A percentile compares a stretch with the other conserved stretches of the same genome.
These are phyloP conservation scores for Danio albolineatus DNA, from an alignment of 2,797 vertebrate species.

Conservation along the genomic window DNA sequence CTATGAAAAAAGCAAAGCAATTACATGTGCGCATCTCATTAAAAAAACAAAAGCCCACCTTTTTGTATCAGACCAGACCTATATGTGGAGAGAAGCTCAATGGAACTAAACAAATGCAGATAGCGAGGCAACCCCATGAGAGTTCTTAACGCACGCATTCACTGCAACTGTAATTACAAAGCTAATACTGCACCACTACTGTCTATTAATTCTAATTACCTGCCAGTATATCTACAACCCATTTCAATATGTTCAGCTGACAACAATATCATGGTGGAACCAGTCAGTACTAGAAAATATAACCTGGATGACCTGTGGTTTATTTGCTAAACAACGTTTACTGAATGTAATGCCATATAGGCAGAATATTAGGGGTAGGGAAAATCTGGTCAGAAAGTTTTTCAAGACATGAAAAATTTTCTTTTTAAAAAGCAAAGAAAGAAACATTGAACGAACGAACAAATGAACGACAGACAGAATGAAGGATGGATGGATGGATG, in stretches of 20 bases:
- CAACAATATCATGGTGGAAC: conserved; percentile 14
- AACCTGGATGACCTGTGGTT: not conserved
- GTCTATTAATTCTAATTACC: conserved; percentile 60
- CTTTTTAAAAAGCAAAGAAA: no score
- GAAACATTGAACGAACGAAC: no score
- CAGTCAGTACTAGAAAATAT: not conserved
- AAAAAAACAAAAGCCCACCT: conserved; percentile 11
- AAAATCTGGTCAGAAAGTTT: conserved; percentile 15
- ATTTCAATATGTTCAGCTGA: conserved; percentile 46
- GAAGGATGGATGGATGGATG: no score
- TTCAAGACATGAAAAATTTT: not conserved
- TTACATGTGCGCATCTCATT: conserved; percentile 57
- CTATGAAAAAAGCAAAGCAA: conserved; percentile 40
- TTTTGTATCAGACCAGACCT: conserved; percentile 25
- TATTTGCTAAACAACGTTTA: conserved; percentile 10
- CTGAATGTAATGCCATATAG: conserved; percentile 25
- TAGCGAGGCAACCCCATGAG: conserved; percentile 14
- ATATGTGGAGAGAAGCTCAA: conserved; percentile 44
- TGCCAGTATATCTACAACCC: conserved; percentile 30
- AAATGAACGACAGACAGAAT: no score
- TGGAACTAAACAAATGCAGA: conserved; percentile 41
- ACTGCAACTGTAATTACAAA: conserved; percentile 57
- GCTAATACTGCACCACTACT: conserved; percentile 48
- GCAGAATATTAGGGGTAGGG: not conserved
- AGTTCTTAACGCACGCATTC: conserved; percentile 19